A percentile compares a stretch with the other conserved stretches of the same genome.
These are phyloP conservation scores for Rhimphoctona megacephalus DNA, from an alignment of 2,888 invertebrate species.

Conservation along the genomic window DNA sequence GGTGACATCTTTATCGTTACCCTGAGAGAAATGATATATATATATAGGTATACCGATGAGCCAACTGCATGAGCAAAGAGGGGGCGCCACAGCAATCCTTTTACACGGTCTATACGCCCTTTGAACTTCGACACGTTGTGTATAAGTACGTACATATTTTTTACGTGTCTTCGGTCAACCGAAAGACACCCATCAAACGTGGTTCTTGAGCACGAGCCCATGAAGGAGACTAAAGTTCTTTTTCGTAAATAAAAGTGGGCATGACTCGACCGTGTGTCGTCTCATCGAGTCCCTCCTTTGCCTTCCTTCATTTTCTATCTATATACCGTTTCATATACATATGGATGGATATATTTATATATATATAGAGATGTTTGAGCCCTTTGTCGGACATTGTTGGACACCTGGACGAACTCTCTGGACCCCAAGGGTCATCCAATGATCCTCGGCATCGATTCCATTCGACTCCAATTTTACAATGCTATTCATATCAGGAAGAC, in stretches of 20 bases:
- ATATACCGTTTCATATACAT: constrained; percentile 2
- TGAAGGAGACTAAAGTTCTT: constrained; percentile 38
- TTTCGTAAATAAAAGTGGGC: constrained; percentile 46
- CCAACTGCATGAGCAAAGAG: not conserved
- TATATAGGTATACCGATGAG: not conserved
- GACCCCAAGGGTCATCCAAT: constrained; percentile 70
- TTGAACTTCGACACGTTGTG: constrained; percentile 4
- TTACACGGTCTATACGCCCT: constrained; percentile 17
- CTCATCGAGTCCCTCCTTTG: constrained; percentile 61
- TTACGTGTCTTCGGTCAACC: constrained; percentile 62
- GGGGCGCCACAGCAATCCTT: not conserved
- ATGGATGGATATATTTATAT: not conserved
- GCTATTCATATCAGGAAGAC: not conserved
- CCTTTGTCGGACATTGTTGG: constrained; percentile 71
- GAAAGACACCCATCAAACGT: constrained; percentile 62
- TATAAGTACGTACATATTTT: constrained; percentile 6
- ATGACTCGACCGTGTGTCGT: constrained; percentile 66
- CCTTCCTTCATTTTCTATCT: constrained; percentile 56
- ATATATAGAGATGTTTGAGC: constrained; percentile 32
- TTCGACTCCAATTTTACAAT: constrained; percentile 6
- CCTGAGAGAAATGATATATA: constrained; percentile 24
- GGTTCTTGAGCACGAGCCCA: constrained; percentile 40
- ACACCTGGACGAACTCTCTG: constrained; percentile 72
- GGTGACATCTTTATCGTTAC: constrained; percentile 78
- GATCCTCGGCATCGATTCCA: constrained; percentile 67